These are phyloP conservation scores for Diadophis punctatus DNA, from an alignment of 2,113 vertebrate genomes.

Conservation along the genomic window DNA sequence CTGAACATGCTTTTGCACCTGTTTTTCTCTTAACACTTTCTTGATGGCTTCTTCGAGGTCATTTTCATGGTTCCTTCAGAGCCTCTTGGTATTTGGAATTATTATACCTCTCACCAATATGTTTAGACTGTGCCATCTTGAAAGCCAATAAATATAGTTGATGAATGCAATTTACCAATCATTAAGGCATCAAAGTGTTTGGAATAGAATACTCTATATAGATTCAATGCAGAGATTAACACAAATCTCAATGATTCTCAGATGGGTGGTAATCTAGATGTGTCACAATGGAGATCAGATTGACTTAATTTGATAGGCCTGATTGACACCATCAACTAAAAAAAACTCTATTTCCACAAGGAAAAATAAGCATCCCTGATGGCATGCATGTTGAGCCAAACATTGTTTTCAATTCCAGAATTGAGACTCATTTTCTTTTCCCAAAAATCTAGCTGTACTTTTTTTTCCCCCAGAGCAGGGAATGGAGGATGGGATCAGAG, in stretches of 20 bases:
- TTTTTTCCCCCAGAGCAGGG: neutral
- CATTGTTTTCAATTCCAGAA: neutral
- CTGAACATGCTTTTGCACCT: neutral
- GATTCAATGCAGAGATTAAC: neutral
- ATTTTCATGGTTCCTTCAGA: neutral
- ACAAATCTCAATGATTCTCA: neutral
- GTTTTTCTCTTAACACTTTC: neutral
- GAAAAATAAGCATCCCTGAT: neutral
- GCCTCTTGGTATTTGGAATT: neutral
- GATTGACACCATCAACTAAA: neutral
- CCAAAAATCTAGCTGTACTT: neutral
- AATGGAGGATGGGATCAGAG: neutral
- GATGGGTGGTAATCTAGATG: neutral
- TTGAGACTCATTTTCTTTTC: neutral
- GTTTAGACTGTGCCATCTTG: neutral
- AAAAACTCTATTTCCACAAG: neutral
- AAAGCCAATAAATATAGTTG: neutral
- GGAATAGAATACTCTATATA: neutral
- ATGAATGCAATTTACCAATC: neutral
- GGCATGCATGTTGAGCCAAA: neutral
- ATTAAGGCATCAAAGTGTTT: neutral
- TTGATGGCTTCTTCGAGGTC: neutral
- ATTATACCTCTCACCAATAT: neutral
- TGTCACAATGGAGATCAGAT: neutral
- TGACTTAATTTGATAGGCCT: neutral